Evolutionary conservation across 1,140 invertebrate genomes (phyloP), one percentile per base, ranked within the genome.

Genomic region (Phthorimaea operculella): DNA sequence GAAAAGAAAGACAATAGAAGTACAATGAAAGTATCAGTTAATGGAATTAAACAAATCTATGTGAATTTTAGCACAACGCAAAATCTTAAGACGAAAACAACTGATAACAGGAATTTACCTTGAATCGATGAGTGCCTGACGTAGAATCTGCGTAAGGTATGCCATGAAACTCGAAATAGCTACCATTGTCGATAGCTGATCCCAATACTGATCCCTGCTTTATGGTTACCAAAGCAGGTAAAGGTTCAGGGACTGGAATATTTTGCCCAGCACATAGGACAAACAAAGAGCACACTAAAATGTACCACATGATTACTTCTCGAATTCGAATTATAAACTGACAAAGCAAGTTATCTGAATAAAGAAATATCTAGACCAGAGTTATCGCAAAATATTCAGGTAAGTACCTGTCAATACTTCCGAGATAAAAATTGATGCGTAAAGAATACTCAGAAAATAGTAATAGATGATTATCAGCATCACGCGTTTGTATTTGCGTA

Each of bases 81-180:
- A 42, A 42, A 42, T 14, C 14, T 42, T 4, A 36, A n/a, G 4
- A 8, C 11, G 9, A n/a, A 42, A 42, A 42, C 39, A 42, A 42
- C 11, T 4, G 39, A 47, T 47, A 16, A 9, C 44, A 16, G 42
- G 16, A 33, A 12, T 21, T 55, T 68, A 83, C 78, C 74, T 83
- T 74, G 54, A 79, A 83, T 57, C 80, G 64, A 39, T 80, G 67
- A 39, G 14, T 54, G 21, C 80, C 78, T 8, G 77, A 68, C 0
- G 80, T 80, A 11, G 76, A 73, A 53, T 73, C 80, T 39, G 77
- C 78, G 28, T 76, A 83, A 0, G 77, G 80, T 50, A 83, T 80
- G 4, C 80, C 80, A 58, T 79, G 54, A 55, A 80, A 83, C 50
- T 72, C 65, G 51, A 52, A 77, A 56, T 81, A 78, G 28, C 60